phyloP scores from a whole-genome alignment of 2,888 invertebrate species.

The Cheilosia vulpina region DNA sequence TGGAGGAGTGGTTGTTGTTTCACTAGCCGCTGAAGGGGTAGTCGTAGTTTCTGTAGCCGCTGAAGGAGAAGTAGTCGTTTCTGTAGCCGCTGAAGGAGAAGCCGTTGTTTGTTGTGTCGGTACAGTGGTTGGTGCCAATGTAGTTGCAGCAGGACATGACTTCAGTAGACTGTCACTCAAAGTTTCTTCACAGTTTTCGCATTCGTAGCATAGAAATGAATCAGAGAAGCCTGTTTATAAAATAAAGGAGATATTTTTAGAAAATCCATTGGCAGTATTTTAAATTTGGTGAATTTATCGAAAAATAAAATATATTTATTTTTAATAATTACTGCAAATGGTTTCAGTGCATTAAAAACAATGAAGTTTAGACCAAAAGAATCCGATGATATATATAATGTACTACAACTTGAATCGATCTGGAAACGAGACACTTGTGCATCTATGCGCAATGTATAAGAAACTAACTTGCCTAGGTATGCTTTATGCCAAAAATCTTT shows the following conservation, averaged over 20 bases:
- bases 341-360: no score
- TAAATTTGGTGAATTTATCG: background rate
- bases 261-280: background rate
- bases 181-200: conserved; percentile 76
- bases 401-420: no score
- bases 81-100: background rate
- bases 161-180: conserved; percentile 20
- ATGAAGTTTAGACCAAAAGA: no score
- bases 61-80: background rate
- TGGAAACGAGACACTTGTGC: no score
- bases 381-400: no score
- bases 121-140: background rate
- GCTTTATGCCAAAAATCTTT: no score
- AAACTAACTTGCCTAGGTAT: no score
- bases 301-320: no score
- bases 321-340: no score
- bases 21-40: background rate
- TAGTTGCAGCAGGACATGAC: conserved; percentile 31
- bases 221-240: background rate
- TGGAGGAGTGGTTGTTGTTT: background rate
- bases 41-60: background rate
- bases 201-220: conserved; percentile 78
- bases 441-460: no score
- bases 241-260: background rate
- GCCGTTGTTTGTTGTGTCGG: background rate